Base-by-base conservation (phyloP, 2,888 invertebrate species). In the Apamea epomidion region DNA sequence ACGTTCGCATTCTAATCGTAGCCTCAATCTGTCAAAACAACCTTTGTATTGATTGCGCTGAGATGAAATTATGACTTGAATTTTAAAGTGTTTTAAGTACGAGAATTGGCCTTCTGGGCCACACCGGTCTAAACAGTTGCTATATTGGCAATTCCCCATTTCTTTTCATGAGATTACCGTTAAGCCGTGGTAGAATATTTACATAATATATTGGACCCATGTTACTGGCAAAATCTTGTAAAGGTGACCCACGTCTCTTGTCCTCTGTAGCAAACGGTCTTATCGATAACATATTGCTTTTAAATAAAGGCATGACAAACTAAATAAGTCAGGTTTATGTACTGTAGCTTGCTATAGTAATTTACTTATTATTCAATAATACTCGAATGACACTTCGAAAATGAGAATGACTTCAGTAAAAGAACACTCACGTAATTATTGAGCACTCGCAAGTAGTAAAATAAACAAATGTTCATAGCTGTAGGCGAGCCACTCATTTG, bases 171-270 rank as follows among this genome's bases (percentile, higher is more conserved):
- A 68, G 60, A 78, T 81, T 81, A 71, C 64, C 10, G 48, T 7
- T 29, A 64, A 64, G 54, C 62, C 72, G 25, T 16, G 25, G 25
- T 45, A 25, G 48, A 10, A 67, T 58, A 78, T 80, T 80, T 68
- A 32, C 54, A 72, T 80, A 80, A 71, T 62, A 80, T 85, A 62
- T 73, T 72, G 29, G 4, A 81, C 72, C 81, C 81, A n/a, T 29
- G 68, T 82, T 42, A 54, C 60, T 58, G 21, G 6, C 42, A 21
- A 48, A 29, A 51, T 80, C 60, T 54, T 29, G 67, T 37, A 60
- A 45, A 37, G 37, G 32, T 25, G 73, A 82, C 68, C 82, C 73
- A 48, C 32, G 64, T 64, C 83, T 58, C 21, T 37, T n/a, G 29
- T 70, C 29, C 25, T 48, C 6, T 54, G n/a, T 10, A 32, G 10